Percentiles rank a stretch among this genome's conserved stretches.
Conservation (phyloP, 1,140 invertebrate species). For the Rhynchophorus ferrugineus region DNA sequence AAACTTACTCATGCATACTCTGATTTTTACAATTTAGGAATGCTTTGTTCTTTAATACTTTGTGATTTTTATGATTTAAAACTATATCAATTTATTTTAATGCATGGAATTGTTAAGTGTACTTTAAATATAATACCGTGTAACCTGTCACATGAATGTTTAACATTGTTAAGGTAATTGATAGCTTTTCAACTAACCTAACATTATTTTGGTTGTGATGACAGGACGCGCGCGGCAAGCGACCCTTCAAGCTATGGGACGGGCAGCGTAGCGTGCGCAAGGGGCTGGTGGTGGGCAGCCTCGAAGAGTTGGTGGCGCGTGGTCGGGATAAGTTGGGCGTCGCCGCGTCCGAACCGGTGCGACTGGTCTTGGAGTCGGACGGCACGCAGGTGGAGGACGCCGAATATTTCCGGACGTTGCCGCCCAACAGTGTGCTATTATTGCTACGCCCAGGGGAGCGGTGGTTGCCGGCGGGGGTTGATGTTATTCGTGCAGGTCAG, state of each 20-base stretch:
- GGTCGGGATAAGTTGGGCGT: conserved; percentile 87
- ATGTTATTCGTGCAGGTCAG: conserved; percentile 85
- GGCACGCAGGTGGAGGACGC: conserved; percentile 93
- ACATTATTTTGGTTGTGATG: too few relatives aligned
- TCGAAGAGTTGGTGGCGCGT: conserved; percentile 84
- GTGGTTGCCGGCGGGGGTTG: conserved; percentile 85
- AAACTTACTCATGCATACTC: too few relatives aligned
- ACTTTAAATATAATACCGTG: too few relatives aligned
- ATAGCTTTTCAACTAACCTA: too few relatives aligned
- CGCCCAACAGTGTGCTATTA: conserved; percentile 83
- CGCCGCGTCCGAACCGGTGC: conserved; percentile 70
- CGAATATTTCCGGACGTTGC: conserved; percentile 84
- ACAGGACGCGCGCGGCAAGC: conserved; percentile 86
- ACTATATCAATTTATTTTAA: too few relatives aligned
- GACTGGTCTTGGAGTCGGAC: conserved; percentile 85
- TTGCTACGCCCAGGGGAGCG: conserved; percentile 79
- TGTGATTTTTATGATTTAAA: too few relatives aligned
- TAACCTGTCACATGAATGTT: too few relatives aligned
- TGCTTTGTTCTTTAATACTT: too few relatives aligned
- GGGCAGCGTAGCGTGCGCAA: conserved; percentile 88
- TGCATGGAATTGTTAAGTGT: too few relatives aligned
- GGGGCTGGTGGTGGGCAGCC: conserved; percentile 83
- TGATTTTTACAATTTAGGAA: too few relatives aligned
- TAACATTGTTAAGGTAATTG: too few relatives aligned
- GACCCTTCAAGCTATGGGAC: conserved; percentile 97